Evolutionary conservation across 2,113 vertebrate species (phyloP), one percentile per base, ranked within the genome.

Genomic region (Illadopsis cleaveri): DNA sequence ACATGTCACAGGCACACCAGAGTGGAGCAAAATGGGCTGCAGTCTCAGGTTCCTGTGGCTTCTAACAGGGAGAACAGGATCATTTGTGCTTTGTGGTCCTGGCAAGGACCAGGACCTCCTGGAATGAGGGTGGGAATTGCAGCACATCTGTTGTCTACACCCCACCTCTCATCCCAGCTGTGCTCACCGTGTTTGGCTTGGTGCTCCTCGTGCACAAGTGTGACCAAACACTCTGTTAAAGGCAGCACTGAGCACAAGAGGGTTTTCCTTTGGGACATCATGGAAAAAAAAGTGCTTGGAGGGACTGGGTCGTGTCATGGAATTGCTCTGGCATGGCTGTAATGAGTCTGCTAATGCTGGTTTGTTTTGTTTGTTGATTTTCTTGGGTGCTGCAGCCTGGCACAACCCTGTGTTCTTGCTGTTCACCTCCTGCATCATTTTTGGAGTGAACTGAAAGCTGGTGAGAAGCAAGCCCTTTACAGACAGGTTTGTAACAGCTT

Each of bases 391-490:
- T 84, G 68, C 77, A 89, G 17, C 56, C 54, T 91, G 81, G 54
- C 72, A 87, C 77, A 81, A 78, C 47, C 6, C 28, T 45, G 8
- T 27, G 31, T 56, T 90, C 65, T 24, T 45, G 10, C 10, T 53
- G 13, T 44, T 87, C 5, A 1, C 35, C 51, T 91, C 40, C 60
- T 70, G 64, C 31, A 65, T 47, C 0, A 1, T 1, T 1, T 38
- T 57, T 33, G 31, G 40, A 50, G 15, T 15, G 54, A 35, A n/a
- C 5, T 2, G 3, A 58, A 79, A 69, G 58, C 68, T n/a, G 15
- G n/a, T 28, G 64, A 69, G 81, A 44, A 68, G 31, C 31, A 62
- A 75, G 18, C 9, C 6, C 1, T 40, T 71, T 66, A 35, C 51
- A 61, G 35, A 37, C 11, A 48, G 15, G 27, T 65, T 81, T 61